Base-by-base conservation (phyloP, 2,888 invertebrate species). In the Melitaea athalia region DNA sequence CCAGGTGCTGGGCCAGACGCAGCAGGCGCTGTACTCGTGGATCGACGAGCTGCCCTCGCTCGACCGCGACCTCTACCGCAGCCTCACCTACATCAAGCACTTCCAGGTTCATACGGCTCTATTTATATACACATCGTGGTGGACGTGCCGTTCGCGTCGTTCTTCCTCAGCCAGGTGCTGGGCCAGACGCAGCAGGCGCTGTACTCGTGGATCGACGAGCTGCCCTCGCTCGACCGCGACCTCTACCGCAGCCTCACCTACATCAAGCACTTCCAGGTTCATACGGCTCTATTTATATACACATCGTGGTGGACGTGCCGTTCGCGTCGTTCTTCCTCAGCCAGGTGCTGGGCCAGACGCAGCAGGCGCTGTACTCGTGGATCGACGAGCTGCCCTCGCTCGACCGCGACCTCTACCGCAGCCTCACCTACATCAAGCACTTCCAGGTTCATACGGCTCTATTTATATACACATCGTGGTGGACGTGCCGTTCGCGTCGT, bases 271-370 rank as follows among this genome's bases (percentile, higher is more conserved):
- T 97, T 97, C 79, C 95, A 97, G 88, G 93, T 93, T 65, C 1
- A 1, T 24, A 24, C 24, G 3, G n/a, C n/a, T n/a, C n/a, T n/a
- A n/a, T n/a, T n/a, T n/a, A n/a, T n/a, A n/a, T n/a, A n/a, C n/a
- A n/a, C 31, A 99, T 99, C 74, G 98, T 99, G 8, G 98, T 99
- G 5, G 99, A 99, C 86, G 99, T 99, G 53, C 99, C 99, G 0
- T 99, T 99, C 86, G 99, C 99, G 0, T 97, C 98, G 47, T 99
- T 99, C 89, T 99, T 99, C 89, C 94, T 99, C 42, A 98, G 98
- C 78, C 98, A 99, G 92, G 96, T 99, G 72, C 93, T 99, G 65
- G 99, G 98, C 0, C 98, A 98, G 88, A 97, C 97, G 7, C 97
- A 98, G 76, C 98, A 97, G 81, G 97, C 98, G 11, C 93, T 98